Base-by-base conservation (phyloP, 1,140 invertebrate genomes). In the Lerema accius region DNA sequence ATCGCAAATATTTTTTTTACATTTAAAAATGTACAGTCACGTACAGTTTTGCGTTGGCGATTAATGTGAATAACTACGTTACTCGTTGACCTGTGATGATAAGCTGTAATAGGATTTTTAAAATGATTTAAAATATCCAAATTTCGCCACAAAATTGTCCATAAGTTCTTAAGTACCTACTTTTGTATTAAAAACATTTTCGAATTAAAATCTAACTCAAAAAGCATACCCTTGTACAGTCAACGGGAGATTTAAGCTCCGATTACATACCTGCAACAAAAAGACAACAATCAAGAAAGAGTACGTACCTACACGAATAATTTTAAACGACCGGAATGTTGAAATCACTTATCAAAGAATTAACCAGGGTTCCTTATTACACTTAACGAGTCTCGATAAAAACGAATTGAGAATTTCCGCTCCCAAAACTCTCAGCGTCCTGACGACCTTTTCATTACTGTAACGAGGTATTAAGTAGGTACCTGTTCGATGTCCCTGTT, bases 11-110 rank as follows among this genome's bases (percentile, higher is more conserved):
- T 46, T 58, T 55, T 46, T 55, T 17, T 28, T 5, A 5, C 19
- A 23, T 43, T 9, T 14, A 28, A 26, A 40, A 40, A 55, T 55
- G 51, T 55, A 55, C 51, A 55, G 51, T 55, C 51, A 55, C 51
- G 51, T 43, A 42, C 37, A 42, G 17, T 10, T 9, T 17, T 16
- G 23, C n/a, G 51, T 26, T 55, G 23, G 28, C 19, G 17, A 42
- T 23, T 55, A 55, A 55, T 42, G 15, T 6, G 26, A 3, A 11
- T 43, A 14, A 55, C 13, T 5, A 13, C 42, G 10, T 28, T 40
- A n/a, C 23, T 37, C n/a, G n/a, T n/a, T n/a, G n/a, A n/a, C n/a
- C n/a, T n/a, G n/a, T n/a, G n/a, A n/a, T n/a, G n/a, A n/a, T n/a
- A n/a, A n/a, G n/a, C n/a, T n/a, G n/a, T n/a, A n/a, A n/a, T n/a